Evolutionary conservation across 2,797 vertebrate genomes (phyloP).

Genomic region (Lagorchestes hirsutus): DNA sequence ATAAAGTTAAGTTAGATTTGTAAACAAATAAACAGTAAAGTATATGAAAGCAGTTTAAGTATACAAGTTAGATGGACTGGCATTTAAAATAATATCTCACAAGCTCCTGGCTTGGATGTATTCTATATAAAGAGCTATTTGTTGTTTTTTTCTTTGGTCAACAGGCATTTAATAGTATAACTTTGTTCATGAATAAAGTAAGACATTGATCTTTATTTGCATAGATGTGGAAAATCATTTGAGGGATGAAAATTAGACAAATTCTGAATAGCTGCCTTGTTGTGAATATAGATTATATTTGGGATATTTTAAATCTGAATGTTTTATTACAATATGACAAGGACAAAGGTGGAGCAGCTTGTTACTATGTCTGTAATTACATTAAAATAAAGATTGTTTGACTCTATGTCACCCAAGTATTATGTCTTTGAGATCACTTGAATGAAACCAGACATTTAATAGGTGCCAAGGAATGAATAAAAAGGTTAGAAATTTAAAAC

Average conservation of each 20-base stretch:
- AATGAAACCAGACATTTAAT: conserved; percentile 57
- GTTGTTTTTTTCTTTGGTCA: not conserved
- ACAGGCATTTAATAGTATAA: not conserved
- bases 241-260: conserved; percentile 42
- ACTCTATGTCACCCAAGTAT: not conserved
- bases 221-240: conserved; percentile 45
- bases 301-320: conserved; percentile 55
- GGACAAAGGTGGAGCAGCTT: conserved; percentile 41
- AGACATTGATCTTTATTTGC: conserved; percentile 22
- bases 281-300: conserved; percentile 42
- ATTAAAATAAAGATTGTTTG: conserved; percentile 31
- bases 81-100: not conserved
- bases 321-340: conserved; percentile 36
- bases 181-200: conserved; percentile 58
- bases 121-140: not conserved
- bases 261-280: conserved; percentile 5
- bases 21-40: not conserved
- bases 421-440: conserved; percentile 43
- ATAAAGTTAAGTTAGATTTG: conserved; percentile 10
- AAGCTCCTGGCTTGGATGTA: conserved; percentile 41
- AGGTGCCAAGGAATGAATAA: conserved; percentile 35
- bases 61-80: not conserved
- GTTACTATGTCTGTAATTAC: conserved; percentile 34
- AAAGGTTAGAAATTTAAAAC: conserved; percentile 34
- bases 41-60: conserved; percentile 25